A percentile compares a stretch with the other conserved stretches of the same genome.
Evolutionary conservation across 1,140 invertebrate genomes (phyloP).

Genomic region (Whitmania pigra): DNA sequence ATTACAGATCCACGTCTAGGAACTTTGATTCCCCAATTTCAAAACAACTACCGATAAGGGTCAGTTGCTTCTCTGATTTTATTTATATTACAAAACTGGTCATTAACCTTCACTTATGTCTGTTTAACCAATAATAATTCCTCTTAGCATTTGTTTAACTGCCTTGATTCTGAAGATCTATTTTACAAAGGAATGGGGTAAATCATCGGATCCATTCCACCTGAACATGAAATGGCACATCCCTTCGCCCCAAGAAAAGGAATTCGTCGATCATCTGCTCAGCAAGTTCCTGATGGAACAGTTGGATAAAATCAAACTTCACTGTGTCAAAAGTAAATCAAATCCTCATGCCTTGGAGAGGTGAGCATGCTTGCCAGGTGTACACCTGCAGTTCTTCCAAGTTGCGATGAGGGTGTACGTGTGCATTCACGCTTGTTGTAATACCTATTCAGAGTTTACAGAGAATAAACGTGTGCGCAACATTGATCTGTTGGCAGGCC

Average conservation of each 20-base stretch:
- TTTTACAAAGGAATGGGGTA: conserved; percentile 62
- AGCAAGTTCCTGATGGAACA: conserved; percentile 33
- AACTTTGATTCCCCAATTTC: conserved; percentile 53
- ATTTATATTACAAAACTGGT: too few relatives aligned
- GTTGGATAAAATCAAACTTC: conserved; percentile 30
- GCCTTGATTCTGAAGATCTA: neutral
- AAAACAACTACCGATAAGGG: conserved; percentile 60
- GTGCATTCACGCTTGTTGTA: too few relatives aligned
- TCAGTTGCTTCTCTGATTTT: conserved; percentile 27
- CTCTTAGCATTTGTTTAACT: too few relatives aligned
- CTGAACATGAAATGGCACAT: conserved; percentile 63
- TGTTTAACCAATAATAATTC: too few relatives aligned
- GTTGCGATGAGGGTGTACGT: too few relatives aligned
- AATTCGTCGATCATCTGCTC: conserved; percentile 50
- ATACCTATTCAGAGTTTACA: too few relatives aligned
- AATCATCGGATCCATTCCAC: conserved; percentile 52
- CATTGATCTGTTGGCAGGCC: neutral
- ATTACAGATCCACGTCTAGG: conserved; percentile 51
- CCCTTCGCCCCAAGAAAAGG: conserved; percentile 57
- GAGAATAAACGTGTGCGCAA: too few relatives aligned
- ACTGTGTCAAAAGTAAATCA: neutral
- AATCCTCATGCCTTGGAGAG: neutral
- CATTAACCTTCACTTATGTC: too few relatives aligned
- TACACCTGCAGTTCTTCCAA: too few relatives aligned
- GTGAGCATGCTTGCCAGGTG: neutral